Base-by-base conservation (phyloP, 2,888 invertebrate genomes). In the Therioaphis trifolii region DNA sequence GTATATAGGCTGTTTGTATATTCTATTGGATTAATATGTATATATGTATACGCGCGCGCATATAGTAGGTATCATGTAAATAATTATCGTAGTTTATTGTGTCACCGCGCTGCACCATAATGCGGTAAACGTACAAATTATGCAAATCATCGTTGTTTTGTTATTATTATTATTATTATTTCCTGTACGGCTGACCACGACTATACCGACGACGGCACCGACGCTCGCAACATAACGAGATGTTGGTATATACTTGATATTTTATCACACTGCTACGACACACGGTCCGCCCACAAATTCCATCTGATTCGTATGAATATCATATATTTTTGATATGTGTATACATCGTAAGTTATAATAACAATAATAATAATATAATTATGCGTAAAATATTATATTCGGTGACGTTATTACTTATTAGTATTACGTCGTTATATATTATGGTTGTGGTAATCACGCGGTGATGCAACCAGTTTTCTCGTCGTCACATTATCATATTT, bases 401-500 rank as follows among this genome's bases (percentile, higher is more conserved):
- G 18, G 66, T 29, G 7, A 11, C n/a, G 35, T 35, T 35, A 35
- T 35, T 35, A 35, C n/a, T 35, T 35, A 35, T 35, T 35, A 35
- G 3, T 35, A 35, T 35, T 35, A 35, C 35, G 24, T n/a, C 24
- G 58, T 24, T 35, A 35, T 35, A 35, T 35, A 52, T 52, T 24
- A 21, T 58, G 21, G 58, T 58, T 11, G 58, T 24, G 21, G n/a
- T 52, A 18, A 52, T n/a, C n/a, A 12, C 49, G 29, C 35, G 35
- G 35, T 35, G 35, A 7, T 35, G 5, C 52, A 55, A 72, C 72
- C 72, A 52, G 72, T 72, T 55, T 18, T 72, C 14, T n/a, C 72
- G 72, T 11, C 21, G 21, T n/a, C 68, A 40, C 49, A 71, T 49
- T 71, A 72, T 52, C 52, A 72, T 72, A 72, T 52, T 72, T 55